phyloP scores from a whole-genome alignment of 2,797 vertebrate genomes.

The Oryzias sinensis region DNA sequence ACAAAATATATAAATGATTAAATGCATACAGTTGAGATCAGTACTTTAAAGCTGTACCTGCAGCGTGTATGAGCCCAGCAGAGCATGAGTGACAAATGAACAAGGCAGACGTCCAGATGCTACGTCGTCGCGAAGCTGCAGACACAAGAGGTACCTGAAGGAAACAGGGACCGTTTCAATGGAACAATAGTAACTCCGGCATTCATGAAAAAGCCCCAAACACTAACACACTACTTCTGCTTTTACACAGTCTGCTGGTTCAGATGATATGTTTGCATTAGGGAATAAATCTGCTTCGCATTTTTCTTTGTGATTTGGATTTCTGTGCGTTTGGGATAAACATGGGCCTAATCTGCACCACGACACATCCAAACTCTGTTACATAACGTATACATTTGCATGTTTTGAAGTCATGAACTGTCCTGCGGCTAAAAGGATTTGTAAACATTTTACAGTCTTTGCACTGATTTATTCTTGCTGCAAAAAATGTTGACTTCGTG shows the following conservation, averaged over 20 bases:
- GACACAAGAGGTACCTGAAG: constrained; percentile 92
- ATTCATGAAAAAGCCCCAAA: not conserved
- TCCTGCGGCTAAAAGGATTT: not conserved
- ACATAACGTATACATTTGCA: constrained; percentile 1
- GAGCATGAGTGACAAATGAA: constrained; percentile 93
- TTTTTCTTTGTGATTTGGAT: constrained; percentile 17
- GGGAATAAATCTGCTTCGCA: constrained; percentile 7
- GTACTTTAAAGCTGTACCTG: constrained; percentile 66
- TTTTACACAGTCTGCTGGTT: constrained; percentile 9
- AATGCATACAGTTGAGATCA: not conserved
- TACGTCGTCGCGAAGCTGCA: constrained; percentile 95
- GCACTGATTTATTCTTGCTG: too few species aligned
- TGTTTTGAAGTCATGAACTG: constrained; percentile 18
- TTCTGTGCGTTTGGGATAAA: constrained; percentile 10
- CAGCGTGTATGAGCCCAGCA: constrained; percentile 91
- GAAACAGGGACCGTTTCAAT: not conserved
- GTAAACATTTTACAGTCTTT: too few species aligned
- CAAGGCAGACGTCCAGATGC: constrained; percentile 89
- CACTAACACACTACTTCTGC: not conserved
- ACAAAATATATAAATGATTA: not conserved
- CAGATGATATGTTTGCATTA: constrained; percentile 31
- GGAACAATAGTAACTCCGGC: accelerated
- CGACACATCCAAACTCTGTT: constrained; percentile 7
- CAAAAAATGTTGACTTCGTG: too few species aligned
- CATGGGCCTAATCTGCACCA: constrained; percentile 14